Evolutionary conservation across 2,797 vertebrate species (phyloP), one percentile per base, ranked within the genome.

Genomic region (Platalea minor): DNA sequence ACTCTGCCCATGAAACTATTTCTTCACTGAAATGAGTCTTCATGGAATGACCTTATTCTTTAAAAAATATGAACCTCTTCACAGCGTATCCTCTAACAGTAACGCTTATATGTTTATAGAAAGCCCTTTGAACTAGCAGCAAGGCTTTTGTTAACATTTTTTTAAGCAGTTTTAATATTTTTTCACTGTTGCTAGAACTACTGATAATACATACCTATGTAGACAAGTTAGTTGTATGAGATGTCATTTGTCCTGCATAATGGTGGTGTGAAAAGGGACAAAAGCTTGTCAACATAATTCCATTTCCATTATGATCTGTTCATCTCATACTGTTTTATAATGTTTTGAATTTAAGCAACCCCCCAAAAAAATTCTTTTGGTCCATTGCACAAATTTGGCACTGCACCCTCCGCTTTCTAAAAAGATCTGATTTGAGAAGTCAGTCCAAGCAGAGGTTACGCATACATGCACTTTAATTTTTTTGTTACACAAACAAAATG

Each of bases 311-410:
- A 46, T 31, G 16, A 46, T 46, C 11, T 80, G 11, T 63, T 64
- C 0, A 4, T 89, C 93, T 85, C 18, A n/a, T 43, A 37, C 6
- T 39, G 6, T 5, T 89, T 61, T 56, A 35, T 50, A 69, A 73
- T n/a, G 1, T 13, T 80, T 91, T 75, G 74, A 50, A 72, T 74
- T 64, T 88, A 84, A 70, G 9, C 3, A 29, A 39, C 3, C 2
- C 7, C 5, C 1, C 3, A 15, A 0, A 3, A 24, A n/a, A 33
- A 6, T 8, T n/a, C 1, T 31, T 79, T 25, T 26, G 21, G 31
- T 48, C 10, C 20, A 84, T 14, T n/a, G n/a, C 15, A 80, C 28
- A 43, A 39, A 43, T 79, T 53, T 64, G 15, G 5, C 43, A 54
- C 13, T 43, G 7, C 11, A 31, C 7, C 11, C 6, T 37, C 7